A percentile compares a stretch with the other conserved stretches of the same genome.
phyloP scores from a whole-genome alignment of 2,888 invertebrate species.

The Folsomia manolachei region DNA sequence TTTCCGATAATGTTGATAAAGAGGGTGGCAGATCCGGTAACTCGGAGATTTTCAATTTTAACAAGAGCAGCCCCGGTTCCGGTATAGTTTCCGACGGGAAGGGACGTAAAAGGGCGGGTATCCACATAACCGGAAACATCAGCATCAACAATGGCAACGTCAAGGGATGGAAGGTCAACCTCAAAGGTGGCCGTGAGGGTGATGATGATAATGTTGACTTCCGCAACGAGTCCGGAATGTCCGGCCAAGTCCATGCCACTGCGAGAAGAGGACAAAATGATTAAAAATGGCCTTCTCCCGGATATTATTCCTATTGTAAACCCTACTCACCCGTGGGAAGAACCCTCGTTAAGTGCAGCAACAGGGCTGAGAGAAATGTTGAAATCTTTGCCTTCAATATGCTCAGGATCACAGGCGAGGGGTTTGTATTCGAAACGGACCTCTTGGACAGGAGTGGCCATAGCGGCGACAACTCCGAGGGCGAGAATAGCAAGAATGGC shows the following conservation, averaged over 20 bases:
- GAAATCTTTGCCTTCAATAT: constrained; percentile 13
- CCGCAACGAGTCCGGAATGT: not conserved
- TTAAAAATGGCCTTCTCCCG: not conserved
- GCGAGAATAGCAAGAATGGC: not conserved
- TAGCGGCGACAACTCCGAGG: not conserved
- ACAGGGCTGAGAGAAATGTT: constrained; percentile 33
- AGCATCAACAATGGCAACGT: not conserved
- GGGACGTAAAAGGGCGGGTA: constrained; percentile 28
- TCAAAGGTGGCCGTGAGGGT: not conserved
- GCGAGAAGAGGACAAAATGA: not conserved
- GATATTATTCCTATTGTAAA: not conserved
- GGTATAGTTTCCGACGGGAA: constrained; percentile 34
- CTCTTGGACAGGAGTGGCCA: not conserved
- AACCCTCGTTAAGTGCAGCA: constrained; percentile 19
- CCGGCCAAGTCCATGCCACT: not conserved
- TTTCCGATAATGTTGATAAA: constrained; percentile 35
- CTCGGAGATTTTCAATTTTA: constrained; percentile 1
- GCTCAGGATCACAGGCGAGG: constrained; percentile 23
- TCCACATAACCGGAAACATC: constrained; percentile 26
- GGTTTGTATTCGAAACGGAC: not conserved
- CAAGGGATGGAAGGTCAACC: not conserved
- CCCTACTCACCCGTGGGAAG: constrained; percentile 20
- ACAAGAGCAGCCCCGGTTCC: constrained; percentile 22
- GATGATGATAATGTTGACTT: constrained; percentile 4
- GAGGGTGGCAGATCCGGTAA: constrained; percentile 25